Conservation (phyloP, 2,113 vertebrate genomes). For the Ardeotis arabs region DNA sequence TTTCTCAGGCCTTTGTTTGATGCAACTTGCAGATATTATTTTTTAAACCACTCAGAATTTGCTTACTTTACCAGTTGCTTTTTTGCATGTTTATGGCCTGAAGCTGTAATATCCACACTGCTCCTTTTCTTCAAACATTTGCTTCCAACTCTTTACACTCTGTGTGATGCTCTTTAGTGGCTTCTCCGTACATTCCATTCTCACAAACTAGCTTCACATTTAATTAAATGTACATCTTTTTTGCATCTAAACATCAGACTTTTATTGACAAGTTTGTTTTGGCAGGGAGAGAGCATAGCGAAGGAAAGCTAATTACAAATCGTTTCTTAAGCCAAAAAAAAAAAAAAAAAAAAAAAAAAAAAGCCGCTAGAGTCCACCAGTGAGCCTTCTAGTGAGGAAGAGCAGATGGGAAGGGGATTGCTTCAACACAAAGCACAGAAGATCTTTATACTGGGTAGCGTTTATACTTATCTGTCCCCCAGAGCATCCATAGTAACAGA, state of each 20-base stretch:
- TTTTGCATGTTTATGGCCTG: neutral
- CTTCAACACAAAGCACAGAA: neutral
- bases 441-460: neutral
- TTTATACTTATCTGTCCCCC: neutral
- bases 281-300: neutral
- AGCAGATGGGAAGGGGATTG: neutral
- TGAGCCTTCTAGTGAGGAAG: neutral
- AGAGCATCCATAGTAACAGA: neutral
- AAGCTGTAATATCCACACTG: neutral
- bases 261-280: constrained; percentile 59
- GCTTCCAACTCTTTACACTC: constrained; percentile 42
- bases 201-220: constrained; percentile 37
- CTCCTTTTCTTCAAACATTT: constrained; percentile 30
- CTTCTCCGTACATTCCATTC: constrained; percentile 30
- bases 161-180: constrained; percentile 39
- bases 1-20: constrained; percentile 44
- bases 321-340: neutral
- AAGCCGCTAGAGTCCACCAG: neutral
- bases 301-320: constrained; percentile 38
- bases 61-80: constrained; percentile 10
- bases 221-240: constrained; percentile 58
- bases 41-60: neutral
- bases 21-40: neutral
- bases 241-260: constrained; percentile 46
- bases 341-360: neutral